A percentile compares a stretch with the other conserved stretches of the same genome.
phyloP scores from a whole-genome alignment of 2,888 invertebrate species.

The Allolobophora icterica region DNA sequence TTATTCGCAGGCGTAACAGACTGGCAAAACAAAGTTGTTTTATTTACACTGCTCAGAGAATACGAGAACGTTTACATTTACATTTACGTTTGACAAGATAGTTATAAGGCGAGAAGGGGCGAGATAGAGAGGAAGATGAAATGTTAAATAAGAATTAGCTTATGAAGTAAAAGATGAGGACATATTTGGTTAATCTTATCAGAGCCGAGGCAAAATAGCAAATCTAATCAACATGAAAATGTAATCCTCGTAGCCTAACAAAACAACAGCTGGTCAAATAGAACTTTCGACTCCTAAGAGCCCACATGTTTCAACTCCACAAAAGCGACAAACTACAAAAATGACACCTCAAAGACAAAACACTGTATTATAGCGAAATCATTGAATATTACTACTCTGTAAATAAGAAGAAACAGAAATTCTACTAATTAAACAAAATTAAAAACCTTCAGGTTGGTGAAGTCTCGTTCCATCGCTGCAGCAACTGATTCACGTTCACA shows the following conservation, averaged over 20 bases:
- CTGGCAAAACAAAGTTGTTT: no score
- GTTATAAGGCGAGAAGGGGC: no score
- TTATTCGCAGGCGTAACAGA: no score
- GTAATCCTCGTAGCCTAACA: no score
- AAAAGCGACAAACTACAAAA: neutral
- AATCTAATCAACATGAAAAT: neutral
- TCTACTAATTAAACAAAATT: neutral
- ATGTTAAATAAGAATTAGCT: no score
- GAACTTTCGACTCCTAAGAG: neutral
- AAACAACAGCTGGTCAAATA: neutral
- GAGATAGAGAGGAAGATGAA: no score
- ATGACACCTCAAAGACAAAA: neutral
- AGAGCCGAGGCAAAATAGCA: no score
- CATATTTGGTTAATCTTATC: no score
- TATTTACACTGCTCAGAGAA: no score
- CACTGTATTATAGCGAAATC: neutral
- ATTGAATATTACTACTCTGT: neutral
- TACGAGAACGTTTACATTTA: no score
- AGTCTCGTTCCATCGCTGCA: neutral
- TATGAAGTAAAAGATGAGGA: no score
- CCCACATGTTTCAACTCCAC: neutral
- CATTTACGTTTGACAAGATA: no score
- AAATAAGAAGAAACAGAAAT: neutral
- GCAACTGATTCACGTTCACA: neutral
- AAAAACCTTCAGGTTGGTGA: neutral